A percentile compares a stretch with the other conserved stretches of the same genome.
Conservation (phyloP, 2,797 vertebrate species). For the Florisuga fusca region DNA sequence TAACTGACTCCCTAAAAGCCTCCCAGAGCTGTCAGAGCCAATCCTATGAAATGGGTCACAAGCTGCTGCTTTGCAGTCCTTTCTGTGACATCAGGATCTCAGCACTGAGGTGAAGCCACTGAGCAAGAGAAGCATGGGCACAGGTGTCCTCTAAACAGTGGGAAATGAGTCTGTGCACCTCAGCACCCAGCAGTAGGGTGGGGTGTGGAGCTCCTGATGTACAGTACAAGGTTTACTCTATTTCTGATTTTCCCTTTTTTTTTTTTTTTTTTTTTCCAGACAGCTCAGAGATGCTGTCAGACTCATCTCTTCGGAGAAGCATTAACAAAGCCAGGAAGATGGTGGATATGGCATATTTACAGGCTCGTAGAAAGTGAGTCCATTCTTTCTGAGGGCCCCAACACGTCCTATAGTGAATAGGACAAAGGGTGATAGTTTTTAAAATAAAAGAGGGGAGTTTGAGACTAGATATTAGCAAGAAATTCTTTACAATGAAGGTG, state of each 20-base stretch:
- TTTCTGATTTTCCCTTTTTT: not conserved
- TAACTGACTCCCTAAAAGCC: not conserved
- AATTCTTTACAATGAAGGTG: too few relatives aligned
- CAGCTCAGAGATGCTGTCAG: not conserved
- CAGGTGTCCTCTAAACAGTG: not conserved
- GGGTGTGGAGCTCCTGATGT: not conserved
- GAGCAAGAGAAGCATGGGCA: not conserved
- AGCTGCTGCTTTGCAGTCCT: not conserved
- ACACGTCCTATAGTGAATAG: too few relatives aligned
- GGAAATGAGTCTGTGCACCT: not conserved
- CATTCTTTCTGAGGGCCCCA: not conserved
- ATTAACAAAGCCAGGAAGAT: conserved; percentile 7
- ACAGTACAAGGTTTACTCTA: not conserved
- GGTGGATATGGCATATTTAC: not conserved
- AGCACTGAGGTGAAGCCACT: not conserved
- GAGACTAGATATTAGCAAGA: too few relatives aligned
- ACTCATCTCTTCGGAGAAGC: not conserved
- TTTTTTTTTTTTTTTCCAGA: not conserved
- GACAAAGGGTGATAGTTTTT: too few relatives aligned
- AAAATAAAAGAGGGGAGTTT: too few relatives aligned
- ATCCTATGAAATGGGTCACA: not conserved
- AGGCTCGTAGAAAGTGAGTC: not conserved
- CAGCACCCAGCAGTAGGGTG: accelerated
- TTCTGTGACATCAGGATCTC: not conserved
- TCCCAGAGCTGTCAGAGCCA: not conserved